Evolutionary conservation across 2,797 vertebrate genomes (phyloP).

Genomic region (Telmatherina bonti): DNA sequence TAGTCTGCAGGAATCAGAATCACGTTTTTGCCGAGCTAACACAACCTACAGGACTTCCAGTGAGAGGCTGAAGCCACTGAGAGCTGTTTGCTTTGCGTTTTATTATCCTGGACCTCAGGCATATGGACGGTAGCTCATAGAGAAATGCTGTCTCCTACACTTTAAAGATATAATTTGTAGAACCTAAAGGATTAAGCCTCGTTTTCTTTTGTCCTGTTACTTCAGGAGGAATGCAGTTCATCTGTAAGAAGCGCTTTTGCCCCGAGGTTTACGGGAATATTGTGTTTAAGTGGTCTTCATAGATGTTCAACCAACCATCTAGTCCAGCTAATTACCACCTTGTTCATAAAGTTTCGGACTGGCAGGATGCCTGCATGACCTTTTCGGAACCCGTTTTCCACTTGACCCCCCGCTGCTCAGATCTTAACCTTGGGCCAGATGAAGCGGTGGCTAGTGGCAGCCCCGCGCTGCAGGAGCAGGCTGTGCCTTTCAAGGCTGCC

Average conservation of each 20-base stretch:
- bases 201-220: not conserved
- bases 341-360: conserved; percentile 28
- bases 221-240: not conserved
- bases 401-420: conserved; percentile 60
- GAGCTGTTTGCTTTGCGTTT: conserved; percentile 16
- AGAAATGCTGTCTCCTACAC: not conserved
- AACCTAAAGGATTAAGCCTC: not conserved
- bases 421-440: conserved; percentile 61
- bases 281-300: conserved; percentile 19
- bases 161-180: not conserved
- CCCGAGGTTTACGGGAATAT: not conserved
- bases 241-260: not conserved
- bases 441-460: conserved; percentile 33
- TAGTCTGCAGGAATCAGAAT: conserved; percentile 60
- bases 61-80: conserved; percentile 16
- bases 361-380: conserved; percentile 46
- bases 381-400: conserved; percentile 48
- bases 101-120: conserved; percentile 2
- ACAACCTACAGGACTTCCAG: conserved; percentile 35
- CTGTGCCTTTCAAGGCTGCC: conserved; percentile 57
- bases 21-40: conserved; percentile 13
- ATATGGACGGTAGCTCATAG: not conserved
- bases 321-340: conserved; percentile 31
- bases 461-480: conserved; percentile 34
- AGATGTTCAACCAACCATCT: conserved; percentile 24